Base-by-base conservation (phyloP, 2,888 invertebrate genomes). In the Gymnocheta viridis region DNA sequence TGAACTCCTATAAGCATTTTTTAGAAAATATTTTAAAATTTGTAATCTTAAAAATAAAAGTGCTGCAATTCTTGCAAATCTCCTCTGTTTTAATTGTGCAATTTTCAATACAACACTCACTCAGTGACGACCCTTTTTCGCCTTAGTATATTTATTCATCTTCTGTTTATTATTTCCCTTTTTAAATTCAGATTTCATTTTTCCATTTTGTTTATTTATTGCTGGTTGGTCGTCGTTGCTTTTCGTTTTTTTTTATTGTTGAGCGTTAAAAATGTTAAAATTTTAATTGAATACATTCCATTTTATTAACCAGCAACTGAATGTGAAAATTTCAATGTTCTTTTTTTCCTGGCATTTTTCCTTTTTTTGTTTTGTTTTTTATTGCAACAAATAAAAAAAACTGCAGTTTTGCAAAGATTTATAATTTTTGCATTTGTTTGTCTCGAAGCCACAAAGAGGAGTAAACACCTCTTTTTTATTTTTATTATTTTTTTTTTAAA, bases 251-350 rank as follows among this genome's bases (percentile, higher is more conserved):
- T 49, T 72, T 84, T 73, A 64, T 81, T 77, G 77, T 84, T 81
- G 69, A 84, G 84, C 81, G 73, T 78, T 84, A 81, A 84, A 84
- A 85, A 80, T 81, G 85, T 82, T 82, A 80, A 85, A 82, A 81
- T 80, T 85, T 85, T 81, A 85, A 85, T 85, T 85, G 83, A 83
- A 85, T 76, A 67, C 83, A 83, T 77, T 85, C 83, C 83, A 70
- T 76, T 76, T 82, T 80, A 85, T 85, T 80, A 76, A 85, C 51
- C 62, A 74, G 44, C 51, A 70, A 79, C 19, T 64, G 32, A 67
- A 56, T 70, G 64, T 56, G 56, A 56, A 72, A 62, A 77, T 72
- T 72, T 49, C n/a, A 78, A 64, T 69, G 58, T 77, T 58, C 5
- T 14, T 67, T 70, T 72, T 70, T 58, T 19, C 12, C 7, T n/a